A percentile compares a stretch with the other conserved stretches of the same genome.
Evolutionary conservation across 2,888 invertebrate genomes (phyloP).

Genomic region (Alloscopus bannaensis): DNA sequence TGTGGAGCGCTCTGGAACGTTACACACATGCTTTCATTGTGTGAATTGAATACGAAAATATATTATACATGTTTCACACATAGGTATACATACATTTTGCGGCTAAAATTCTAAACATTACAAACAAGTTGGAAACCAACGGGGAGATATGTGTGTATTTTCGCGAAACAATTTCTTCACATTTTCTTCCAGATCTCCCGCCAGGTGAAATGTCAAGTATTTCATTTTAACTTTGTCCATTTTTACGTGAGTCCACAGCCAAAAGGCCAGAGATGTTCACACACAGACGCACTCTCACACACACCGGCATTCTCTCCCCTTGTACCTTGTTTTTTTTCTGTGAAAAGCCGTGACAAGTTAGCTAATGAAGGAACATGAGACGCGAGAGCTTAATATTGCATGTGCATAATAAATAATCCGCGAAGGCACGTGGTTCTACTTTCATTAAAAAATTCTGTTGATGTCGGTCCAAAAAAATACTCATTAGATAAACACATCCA

Average conservation of each 20-base stretch:
- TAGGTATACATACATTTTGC: no score
- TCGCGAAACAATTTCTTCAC: conserved; percentile 42
- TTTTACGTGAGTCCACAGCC: conserved; percentile 32
- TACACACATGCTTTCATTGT: no score
- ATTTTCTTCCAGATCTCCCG: conserved; percentile 56
- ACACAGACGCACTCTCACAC: conserved; percentile 15
- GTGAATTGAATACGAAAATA: no score
- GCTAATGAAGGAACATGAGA: conserved; percentile 51
- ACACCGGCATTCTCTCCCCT: not conserved
- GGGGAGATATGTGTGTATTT: conserved; percentile 3
- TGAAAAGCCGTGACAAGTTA: conserved; percentile 61
- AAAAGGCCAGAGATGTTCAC: not conserved
- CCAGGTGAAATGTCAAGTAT: conserved; percentile 56
- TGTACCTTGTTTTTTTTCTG: not conserved
- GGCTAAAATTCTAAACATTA: no score
- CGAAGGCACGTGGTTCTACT: conserved; percentile 50
- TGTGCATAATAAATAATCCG: conserved; percentile 60
- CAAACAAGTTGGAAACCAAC: no score
- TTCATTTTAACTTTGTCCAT: conserved; percentile 58
- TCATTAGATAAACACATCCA: not conserved
- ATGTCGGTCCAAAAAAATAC: not conserved
- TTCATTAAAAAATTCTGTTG: conserved; percentile 3
- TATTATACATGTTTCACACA: no score
- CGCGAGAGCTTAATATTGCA: conserved; percentile 52
- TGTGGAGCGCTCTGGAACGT: no score